Base-by-base conservation (phyloP, 2,888 invertebrate species). In the Selenia dentaria region DNA sequence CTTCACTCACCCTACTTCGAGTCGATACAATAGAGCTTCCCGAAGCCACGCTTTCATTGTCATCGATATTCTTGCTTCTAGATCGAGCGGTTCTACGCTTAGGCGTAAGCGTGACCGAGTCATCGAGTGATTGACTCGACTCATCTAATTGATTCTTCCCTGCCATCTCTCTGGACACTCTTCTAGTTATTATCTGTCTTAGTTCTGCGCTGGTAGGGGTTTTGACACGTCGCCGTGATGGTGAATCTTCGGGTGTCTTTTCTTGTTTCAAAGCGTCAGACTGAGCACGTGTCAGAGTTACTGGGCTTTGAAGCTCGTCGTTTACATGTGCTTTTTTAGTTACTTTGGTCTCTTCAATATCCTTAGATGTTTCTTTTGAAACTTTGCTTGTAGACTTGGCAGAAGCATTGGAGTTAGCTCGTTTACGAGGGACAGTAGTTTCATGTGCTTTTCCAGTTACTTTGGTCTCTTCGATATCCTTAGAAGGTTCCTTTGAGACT, bases 151-250 rank as follows among this genome's bases (percentile, higher is more conserved):
- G 18, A 18, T 18, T 18, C 35, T 67, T 77, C 22, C 74, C 83
- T 0, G 70, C 66, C 44, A 84, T 62, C 52, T 89, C 89, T 51
- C 71, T 77, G 0, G 89, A 88, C n/a, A 79, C 77, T 0, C 86
- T 70, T 42, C 88, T 63, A 0, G 88, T 88, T 9, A 89, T 65
- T 5, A 89, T 84, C 46, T 73, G 80, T 24, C 85, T 68, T 0
- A 78, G 64, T 72, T 87, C 88, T 0, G 70, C 57, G 22, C 70
- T 78, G 0, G 71, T 75, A 0, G 86, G 84, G 0, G 84, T 83
- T 62, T 78, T 83, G 0, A 72, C 64, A 28, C 75, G 62, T 2
- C 70, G 58, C 37, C 69, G 70, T 8, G 70, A 59, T 1, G 72
- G 67, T 0, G 75, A 67, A 6, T 56, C 65, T 51, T 79, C 80